These are phyloP conservation scores for Seira ritae DNA, from an alignment of 2,888 invertebrate genomes.

Conservation along the genomic window DNA sequence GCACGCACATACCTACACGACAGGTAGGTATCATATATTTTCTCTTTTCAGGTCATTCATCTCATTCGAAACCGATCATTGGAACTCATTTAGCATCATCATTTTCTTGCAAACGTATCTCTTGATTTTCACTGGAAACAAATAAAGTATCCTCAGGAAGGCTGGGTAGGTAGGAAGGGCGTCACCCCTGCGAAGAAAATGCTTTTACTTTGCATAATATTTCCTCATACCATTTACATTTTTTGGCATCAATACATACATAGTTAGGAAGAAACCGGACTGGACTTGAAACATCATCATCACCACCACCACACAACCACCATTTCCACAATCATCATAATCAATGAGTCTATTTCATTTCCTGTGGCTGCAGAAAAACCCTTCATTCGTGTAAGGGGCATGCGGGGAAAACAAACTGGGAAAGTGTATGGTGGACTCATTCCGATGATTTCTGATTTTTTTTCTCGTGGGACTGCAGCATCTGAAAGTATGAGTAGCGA, in stretches of 20 bases:
- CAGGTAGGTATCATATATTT: too few relatives aligned
- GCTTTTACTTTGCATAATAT: conserved; percentile 60
- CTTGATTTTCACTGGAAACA: conserved; percentile 16
- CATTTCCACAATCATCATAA: conserved; percentile 22
- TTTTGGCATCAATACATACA: conserved; percentile 15
- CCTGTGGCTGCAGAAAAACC: conserved; percentile 2
- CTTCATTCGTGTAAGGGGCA: too few relatives aligned
- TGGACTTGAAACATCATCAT: too few relatives aligned
- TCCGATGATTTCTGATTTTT: too few relatives aligned
- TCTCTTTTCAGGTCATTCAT: conserved; percentile 38
- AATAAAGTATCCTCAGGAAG: not conserved
- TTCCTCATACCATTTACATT: conserved; percentile 30
- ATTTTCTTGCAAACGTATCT: conserved; percentile 6
- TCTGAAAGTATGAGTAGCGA: too few relatives aligned
- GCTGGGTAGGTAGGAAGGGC: conserved; percentile 47
- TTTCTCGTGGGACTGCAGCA: too few relatives aligned
- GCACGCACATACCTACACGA: too few relatives aligned
- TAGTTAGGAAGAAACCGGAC: too few relatives aligned
- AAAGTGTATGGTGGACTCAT: too few relatives aligned
- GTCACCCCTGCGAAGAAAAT: conserved; percentile 42
- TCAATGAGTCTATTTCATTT: conserved; percentile 54
- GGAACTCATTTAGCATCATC: conserved; percentile 37
- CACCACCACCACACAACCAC: conserved; percentile 14
- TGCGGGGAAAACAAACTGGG: too few relatives aligned
- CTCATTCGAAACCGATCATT: conserved; percentile 36